phyloP scores from a whole-genome alignment of 2,888 invertebrate genomes.

The Acanthococcus lagerstroemiae region DNA sequence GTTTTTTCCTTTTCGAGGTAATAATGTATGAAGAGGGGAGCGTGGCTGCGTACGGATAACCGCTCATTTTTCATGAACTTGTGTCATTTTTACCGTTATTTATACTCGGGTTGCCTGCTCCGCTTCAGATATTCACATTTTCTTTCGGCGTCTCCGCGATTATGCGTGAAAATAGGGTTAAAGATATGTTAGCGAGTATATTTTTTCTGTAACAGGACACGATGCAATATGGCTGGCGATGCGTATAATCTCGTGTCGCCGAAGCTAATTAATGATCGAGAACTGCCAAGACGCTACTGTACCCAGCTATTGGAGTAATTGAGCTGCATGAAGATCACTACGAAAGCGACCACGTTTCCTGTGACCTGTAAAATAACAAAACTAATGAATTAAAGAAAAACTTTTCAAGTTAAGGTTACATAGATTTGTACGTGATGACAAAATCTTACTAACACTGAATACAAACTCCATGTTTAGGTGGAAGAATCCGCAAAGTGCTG shows the following conservation, averaged over 20 bases:
- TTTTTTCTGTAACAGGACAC: no score
- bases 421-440: not conserved
- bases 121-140: not conserved
- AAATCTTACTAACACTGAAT: slow-evolving; percentile 1
- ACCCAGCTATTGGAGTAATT: slow-evolving; percentile 10
- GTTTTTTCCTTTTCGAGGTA: slow-evolving; percentile 3
- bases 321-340: slow-evolving; percentile 9
- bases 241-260: no score
- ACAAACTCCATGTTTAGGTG: slow-evolving; percentile 20
- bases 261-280: no score
- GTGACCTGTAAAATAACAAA: slow-evolving; percentile 6
- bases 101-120: not conserved
- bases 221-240: no score
- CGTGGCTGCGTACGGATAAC: not conserved
- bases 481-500: slow-evolving; percentile 16
- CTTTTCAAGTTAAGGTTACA: not conserved
- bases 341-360: slow-evolving; percentile 10
- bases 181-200: no score
- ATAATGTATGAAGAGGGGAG: no score
- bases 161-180: not conserved
- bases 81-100: slow-evolving; percentile 26
- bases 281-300: slow-evolving; percentile 1
- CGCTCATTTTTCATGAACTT: slow-evolving; percentile 18
- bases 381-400: not conserved
- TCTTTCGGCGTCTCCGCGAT: not conserved